Base-by-base conservation (phyloP, 2,797 vertebrate species). In the Cyclopterus lumpus region DNA sequence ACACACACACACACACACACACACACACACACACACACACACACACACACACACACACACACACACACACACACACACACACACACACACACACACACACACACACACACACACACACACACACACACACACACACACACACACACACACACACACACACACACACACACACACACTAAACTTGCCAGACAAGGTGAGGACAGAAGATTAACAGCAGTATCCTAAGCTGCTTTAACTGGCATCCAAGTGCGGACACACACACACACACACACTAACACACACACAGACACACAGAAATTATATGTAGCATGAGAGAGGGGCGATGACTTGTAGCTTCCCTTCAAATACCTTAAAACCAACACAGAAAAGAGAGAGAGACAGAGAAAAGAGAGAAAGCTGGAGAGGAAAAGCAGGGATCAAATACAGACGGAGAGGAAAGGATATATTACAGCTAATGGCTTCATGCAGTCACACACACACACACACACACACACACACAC, bases 391-490 rank as follows among this genome's bases (percentile, higher is more conserved):
- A 48, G 20, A 48, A 6, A 48, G 38, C 11, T 40, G 38, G 38
- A 40, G 48, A 59, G 57, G 78, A 81, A 87, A 75, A 67, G 65
- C 76, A 88, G 85, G 77, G 69, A 89, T 90, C 82, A 89, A 89
- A 91, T 91, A 89, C 67, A 85, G 90, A 85, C 79, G 7, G 73
- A 83, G 86, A 89, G 90, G 88, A 92, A 93, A 92, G 90, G 91
- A 90, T 91, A 92, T 88, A 92, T 93, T 94, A 92, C 91, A 91
- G 77, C 88, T 93, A 94, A 93, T 93, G 90, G 91, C 88, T 90
- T 86, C 83, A 88, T 71, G 73, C 72, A 88, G 66, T 68, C 82
- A 67, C 71, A 74, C 86, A 74, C 81, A 73, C 71, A 77, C 67
- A 67, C 62, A 67, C 82, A 68, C 67, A 68, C 74, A 80, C 36